phyloP scores from a whole-genome alignment of 64 coral and sea anemone genomes.

The Anthopleura sola region DNA sequence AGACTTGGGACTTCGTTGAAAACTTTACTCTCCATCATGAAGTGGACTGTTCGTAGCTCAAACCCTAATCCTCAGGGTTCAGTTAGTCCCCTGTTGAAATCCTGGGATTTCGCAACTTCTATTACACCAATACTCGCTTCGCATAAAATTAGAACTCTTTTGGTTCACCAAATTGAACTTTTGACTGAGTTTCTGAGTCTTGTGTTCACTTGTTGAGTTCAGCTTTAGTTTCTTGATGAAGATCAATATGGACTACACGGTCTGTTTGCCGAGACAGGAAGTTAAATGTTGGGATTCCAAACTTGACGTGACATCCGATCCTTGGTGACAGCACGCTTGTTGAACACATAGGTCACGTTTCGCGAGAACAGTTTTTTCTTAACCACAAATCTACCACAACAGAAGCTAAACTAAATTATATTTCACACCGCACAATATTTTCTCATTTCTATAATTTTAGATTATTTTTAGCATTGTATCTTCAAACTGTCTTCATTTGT shows the following conservation, averaged over 20 bases:
- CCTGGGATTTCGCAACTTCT: background rate
- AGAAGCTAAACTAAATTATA: background rate
- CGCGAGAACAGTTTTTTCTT: background rate
- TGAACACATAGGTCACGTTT: background rate
- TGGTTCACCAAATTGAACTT: background rate
- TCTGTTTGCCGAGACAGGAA: background rate
- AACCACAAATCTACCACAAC: background rate
- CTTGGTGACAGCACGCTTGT: slow-evolving; percentile 6
- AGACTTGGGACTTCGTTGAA: background rate
- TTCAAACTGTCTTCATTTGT: background rate
- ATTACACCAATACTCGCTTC: background rate
- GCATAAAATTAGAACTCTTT: background rate
- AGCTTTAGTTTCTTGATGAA: background rate
- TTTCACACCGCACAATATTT: background rate
- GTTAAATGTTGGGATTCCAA: background rate
- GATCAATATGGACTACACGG: background rate
- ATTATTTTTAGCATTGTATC: background rate
- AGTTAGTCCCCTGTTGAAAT: background rate
- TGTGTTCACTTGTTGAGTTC: no score
- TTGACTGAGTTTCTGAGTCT: background rate
- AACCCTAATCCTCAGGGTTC: background rate
- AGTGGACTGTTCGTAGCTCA: background rate
- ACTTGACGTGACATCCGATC: slow-evolving; percentile 17
- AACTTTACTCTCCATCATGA: background rate
- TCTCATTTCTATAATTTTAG: background rate